phyloP scores from a whole-genome alignment of 2,113 vertebrate genomes.

The Prionailurus viverrinus region DNA sequence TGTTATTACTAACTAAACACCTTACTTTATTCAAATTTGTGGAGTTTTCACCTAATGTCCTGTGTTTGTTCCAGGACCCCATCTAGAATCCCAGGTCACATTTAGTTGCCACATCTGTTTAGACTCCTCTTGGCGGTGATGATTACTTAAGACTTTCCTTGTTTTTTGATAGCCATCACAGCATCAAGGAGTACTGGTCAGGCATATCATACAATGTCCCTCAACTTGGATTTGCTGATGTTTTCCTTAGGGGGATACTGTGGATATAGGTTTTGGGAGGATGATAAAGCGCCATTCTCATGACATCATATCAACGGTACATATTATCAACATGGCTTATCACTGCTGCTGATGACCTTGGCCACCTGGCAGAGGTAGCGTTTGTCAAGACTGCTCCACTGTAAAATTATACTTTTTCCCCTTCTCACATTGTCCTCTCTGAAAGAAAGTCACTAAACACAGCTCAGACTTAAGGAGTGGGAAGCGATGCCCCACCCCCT shows the following conservation, averaged over 20 bases:
- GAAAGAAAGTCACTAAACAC: background rate
- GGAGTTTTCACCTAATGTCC: background rate
- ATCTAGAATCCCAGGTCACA: background rate
- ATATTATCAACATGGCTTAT: background rate
- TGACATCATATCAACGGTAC: background rate
- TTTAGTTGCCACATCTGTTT: background rate
- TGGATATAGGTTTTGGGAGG: background rate
- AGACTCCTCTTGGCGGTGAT: background rate
- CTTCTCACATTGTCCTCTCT: background rate
- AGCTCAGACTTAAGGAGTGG: background rate
- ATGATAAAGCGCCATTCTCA: background rate
- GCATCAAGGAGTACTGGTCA: background rate
- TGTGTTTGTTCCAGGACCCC: background rate
- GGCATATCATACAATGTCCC: background rate
- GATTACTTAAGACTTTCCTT: background rate
- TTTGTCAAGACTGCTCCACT: background rate
- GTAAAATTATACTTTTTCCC: background rate
- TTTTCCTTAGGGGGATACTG: background rate
- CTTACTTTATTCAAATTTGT: background rate
- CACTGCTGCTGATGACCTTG: background rate
- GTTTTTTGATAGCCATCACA: background rate
- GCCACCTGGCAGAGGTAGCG: background rate
- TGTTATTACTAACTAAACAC: background rate
- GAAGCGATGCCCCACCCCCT: background rate
- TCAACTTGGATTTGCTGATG: background rate